Conservation (phyloP, 2,888 invertebrate genomes). For the Hetaerina titia region DNA sequence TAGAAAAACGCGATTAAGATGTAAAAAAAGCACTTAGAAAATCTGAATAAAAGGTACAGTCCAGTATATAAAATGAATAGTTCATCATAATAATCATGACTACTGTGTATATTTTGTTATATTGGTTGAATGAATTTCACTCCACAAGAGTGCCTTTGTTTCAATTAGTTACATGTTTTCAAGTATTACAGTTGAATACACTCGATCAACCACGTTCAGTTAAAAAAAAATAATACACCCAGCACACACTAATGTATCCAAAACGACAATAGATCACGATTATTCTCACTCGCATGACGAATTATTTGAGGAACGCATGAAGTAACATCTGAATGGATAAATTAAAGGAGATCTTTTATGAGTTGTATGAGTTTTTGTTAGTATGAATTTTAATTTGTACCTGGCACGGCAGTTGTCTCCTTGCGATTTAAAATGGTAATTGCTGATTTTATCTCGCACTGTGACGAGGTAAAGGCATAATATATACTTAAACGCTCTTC, state of each 20-base stretch:
- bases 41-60: no score
- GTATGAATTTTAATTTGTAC: slow-evolving; percentile 10
- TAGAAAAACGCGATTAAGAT: no score
- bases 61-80: background rate
- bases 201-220: background rate
- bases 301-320: background rate
- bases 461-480: slow-evolving; percentile 16
- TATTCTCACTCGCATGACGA: background rate
- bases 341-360: background rate
- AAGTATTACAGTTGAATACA: background rate
- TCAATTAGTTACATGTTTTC: background rate
- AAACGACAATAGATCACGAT: background rate
- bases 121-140: background rate
- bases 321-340: background rate
- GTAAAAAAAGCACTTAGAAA: no score
- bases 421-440: background rate
- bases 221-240: background rate
- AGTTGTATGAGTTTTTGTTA: no score
- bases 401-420: slow-evolving; percentile 26
- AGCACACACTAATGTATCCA: background rate
- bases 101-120: background rate
- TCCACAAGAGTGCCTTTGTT: background rate
- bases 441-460: slow-evolving; percentile 42
- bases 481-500: background rate
- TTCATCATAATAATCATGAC: background rate